A percentile compares a stretch with the other conserved stretches of the same genome.
Evolutionary conservation across 2,888 invertebrate genomes (phyloP).

Genomic region (Tenthredo amoena): DNA sequence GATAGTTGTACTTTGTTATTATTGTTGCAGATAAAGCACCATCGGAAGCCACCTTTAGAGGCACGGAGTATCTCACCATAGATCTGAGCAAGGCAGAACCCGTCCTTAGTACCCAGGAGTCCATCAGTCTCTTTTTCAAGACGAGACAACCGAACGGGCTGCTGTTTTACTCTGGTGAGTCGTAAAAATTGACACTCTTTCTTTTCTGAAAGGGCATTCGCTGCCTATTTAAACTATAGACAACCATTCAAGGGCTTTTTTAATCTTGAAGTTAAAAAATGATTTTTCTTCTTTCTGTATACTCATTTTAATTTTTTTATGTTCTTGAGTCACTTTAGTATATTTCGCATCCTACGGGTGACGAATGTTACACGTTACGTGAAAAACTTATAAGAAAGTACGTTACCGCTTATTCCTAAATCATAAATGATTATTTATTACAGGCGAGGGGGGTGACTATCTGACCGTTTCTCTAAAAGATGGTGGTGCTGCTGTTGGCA

Average conservation of each 20-base stretch:
- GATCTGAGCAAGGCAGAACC: slow-evolving; percentile 93
- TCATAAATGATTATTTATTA: slow-evolving; percentile 68
- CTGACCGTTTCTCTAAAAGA: slow-evolving; percentile 93
- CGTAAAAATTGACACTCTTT: neutral
- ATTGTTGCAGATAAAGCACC: slow-evolving; percentile 92
- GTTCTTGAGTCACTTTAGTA: too few relatives aligned
- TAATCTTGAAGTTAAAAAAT: too few relatives aligned
- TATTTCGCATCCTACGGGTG: too few relatives aligned
- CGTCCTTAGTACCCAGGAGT: slow-evolving; percentile 94
- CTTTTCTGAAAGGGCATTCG: neutral
- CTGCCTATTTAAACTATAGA: neutral
- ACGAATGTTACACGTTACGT: too few relatives aligned
- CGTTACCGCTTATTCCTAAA: neutral
- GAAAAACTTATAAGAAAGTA: too few relatives aligned
- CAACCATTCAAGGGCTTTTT: neutral
- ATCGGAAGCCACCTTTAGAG: slow-evolving; percentile 95
- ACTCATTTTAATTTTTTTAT: too few relatives aligned
- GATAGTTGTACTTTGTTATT: slow-evolving; percentile 52
- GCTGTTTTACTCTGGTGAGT: slow-evolving; percentile 93
- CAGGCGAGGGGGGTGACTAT: slow-evolving; percentile 94
- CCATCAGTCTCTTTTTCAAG: slow-evolving; percentile 94
- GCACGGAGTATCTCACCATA: slow-evolving; percentile 94
- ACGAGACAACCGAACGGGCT: slow-evolving; percentile 94
- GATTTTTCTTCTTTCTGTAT: too few relatives aligned
- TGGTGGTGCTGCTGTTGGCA: slow-evolving; percentile 92